Base-by-base conservation (phyloP, 2,797 vertebrate species). In the Prunella strophiata region DNA sequence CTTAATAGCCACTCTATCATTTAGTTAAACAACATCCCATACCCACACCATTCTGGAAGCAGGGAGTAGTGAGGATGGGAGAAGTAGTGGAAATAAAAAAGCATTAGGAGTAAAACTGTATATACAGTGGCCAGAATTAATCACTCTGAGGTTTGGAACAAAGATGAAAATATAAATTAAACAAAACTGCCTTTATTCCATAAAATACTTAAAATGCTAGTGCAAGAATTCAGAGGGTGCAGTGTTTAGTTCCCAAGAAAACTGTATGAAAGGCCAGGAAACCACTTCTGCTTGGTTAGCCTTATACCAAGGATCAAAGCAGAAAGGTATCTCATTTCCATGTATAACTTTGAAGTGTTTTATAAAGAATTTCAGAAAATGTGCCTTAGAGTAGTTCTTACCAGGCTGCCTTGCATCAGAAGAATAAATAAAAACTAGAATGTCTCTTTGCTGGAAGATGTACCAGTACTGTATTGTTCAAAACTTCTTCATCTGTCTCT, bases 321-420 rank as follows among this genome's bases (percentile, higher is more conserved):
- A 79, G n/a, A 81, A 93, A 92, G 62, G 63, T 91, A 92, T 89
- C 73, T 91, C 19, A 29, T 93, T 96, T 93, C 73, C 36, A 78
- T 76, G 26, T 77, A 43, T 62, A 88, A 92, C 76, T 88, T 92
- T 94, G 80, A 94, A 94, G 63, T 73, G 68, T 59, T 89, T 91
- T 86, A 59, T 84, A 75, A 91, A 92, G 48, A 79, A 79, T 78
- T 38, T 70, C 48, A 88, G 58, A 91, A 96, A 89, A 83, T 42
- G 15, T 50, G 62, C 80, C 82, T 83, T 81, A 67, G 48, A 78
- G 36, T 51, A 66, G 16, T 59, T 76, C 29, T 78, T 78, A n/a
- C 15, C 43, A 45, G 70, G 7, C 76, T 86, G 34, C 42, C 48
- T 88, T 93, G 65, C 26, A 88, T 40, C 43, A 89, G 79, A 85